A percentile compares a stretch with the other conserved stretches of the same genome.
phyloP scores from a whole-genome alignment of 2,888 invertebrate species.

The Heliconius cydno region DNA sequence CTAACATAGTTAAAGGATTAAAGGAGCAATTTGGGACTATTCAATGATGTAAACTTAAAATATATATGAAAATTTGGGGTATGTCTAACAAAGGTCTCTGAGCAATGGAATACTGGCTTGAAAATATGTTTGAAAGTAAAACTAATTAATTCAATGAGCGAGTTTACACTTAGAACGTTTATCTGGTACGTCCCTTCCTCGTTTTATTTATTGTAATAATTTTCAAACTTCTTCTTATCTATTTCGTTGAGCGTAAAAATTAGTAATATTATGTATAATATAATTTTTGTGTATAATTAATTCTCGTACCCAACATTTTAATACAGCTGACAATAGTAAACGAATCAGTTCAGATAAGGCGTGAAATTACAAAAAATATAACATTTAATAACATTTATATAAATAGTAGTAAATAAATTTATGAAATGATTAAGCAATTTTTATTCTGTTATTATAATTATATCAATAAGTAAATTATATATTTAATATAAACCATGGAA shows the following conservation, averaged over 20 bases:
- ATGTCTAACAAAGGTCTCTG: conserved; percentile 48
- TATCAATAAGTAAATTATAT: too few relatives aligned
- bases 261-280: background rate
- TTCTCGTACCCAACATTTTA: too few relatives aligned
- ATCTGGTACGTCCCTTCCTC: conserved; percentile 68
- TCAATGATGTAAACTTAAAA: conserved; percentile 64
- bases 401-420: too few relatives aligned
- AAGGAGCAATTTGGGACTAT: conserved; percentile 57
- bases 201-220: background rate
- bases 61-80: conserved; percentile 68
- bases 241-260: background rate
- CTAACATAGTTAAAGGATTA: conserved; percentile 72
- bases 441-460: too few relatives aligned
- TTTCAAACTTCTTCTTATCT: background rate
- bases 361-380: too few relatives aligned
- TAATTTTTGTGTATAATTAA: too few relatives aligned
- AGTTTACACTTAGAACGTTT: conserved; percentile 75
- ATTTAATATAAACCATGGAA: too few relatives aligned
- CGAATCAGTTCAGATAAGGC: too few relatives aligned
- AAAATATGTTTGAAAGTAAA: conserved; percentile 67
- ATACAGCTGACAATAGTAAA: background rate
- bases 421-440: too few relatives aligned
- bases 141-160: conserved; percentile 81
- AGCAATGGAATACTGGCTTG: conserved; percentile 29
- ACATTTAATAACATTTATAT: too few relatives aligned